phyloP scores from a whole-genome alignment of 2,888 invertebrate genomes.

The Rotaria socialis region DNA sequence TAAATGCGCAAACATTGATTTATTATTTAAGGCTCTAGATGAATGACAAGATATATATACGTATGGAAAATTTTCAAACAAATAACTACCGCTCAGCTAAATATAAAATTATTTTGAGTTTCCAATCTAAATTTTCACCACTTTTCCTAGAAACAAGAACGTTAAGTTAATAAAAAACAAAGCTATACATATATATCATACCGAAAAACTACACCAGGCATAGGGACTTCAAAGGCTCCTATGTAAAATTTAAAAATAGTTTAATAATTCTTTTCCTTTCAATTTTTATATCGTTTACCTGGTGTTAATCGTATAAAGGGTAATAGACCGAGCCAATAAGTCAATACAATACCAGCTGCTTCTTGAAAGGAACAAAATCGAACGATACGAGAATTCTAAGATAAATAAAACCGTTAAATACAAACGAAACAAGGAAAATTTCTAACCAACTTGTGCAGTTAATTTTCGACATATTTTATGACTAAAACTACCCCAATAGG shows the following conservation, averaged over 20 bases:
- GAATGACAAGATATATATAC: neutral
- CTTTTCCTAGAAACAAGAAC: conserved; percentile 16
- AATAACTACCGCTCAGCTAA: neutral
- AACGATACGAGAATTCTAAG: conserved; percentile 66
- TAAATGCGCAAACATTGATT: conserved; percentile 65
- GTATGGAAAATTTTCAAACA: neutral
- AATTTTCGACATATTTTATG: conserved; percentile 25
- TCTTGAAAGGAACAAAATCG: conserved; percentile 65
- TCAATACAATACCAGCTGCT: conserved; percentile 62
- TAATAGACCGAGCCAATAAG: conserved; percentile 66
- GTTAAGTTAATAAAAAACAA: neutral
- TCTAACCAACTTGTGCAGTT: neutral
- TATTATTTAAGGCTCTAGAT: conserved; percentile 63
- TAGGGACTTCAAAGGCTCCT: neutral
- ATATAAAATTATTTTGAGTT: neutral
- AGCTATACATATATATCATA: neutral
- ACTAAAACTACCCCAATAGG: conserved; percentile 68
- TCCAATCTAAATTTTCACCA: neutral
- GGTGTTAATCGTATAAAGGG: conserved; percentile 66
- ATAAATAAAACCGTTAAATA: neutral
- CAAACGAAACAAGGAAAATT: neutral
- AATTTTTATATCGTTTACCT: conserved; percentile 60
- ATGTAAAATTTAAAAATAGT: no score
- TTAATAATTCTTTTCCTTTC: conserved; percentile 50
- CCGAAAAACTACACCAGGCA: neutral